Conservation (phyloP, 1,140 invertebrate species). For the Aethina tumida region DNA sequence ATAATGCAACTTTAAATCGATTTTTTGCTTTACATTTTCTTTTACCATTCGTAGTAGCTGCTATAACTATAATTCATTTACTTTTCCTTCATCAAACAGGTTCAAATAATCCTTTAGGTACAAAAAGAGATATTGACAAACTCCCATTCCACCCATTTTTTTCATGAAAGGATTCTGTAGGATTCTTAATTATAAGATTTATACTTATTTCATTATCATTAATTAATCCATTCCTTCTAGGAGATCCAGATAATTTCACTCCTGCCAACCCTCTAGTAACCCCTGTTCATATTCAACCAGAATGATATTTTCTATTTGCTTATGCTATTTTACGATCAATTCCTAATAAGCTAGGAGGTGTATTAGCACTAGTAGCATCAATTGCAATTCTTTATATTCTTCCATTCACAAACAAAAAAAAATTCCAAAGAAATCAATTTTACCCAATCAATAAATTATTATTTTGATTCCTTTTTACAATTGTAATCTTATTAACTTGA, state of each 20-base stretch:
- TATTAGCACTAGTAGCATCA: constrained; percentile 51
- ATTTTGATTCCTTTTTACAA: constrained; percentile 45
- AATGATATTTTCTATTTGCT: constrained; percentile 69
- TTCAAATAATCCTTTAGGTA: constrained; percentile 49
- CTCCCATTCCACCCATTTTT: constrained; percentile 52
- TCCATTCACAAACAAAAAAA: constrained; percentile 42
- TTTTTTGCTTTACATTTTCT: constrained; percentile 64
- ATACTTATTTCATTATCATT: constrained; percentile 15
- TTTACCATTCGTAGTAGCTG: constrained; percentile 53
- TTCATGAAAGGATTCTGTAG: constrained; percentile 47
- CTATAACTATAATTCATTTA: constrained; percentile 49
- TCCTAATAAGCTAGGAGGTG: constrained; percentile 63
- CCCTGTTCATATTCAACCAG: constrained; percentile 60
- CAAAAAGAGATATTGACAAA: constrained; percentile 49
- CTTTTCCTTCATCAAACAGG: constrained; percentile 50
- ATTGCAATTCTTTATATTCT: constrained; percentile 51
- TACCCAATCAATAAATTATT: constrained; percentile 47
- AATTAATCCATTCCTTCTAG: constrained; percentile 44
- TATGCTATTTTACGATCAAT: constrained; percentile 64
- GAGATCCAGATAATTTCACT: constrained; percentile 59
- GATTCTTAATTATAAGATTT: constrained; percentile 43
- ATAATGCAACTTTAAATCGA: constrained; percentile 56
- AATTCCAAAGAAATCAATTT: constrained; percentile 43
- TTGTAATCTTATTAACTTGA: constrained; percentile 52
- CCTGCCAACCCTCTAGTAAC: constrained; percentile 58